Conservation (phyloP, 2,888 invertebrate genomes). For the Athalia cordata region DNA sequence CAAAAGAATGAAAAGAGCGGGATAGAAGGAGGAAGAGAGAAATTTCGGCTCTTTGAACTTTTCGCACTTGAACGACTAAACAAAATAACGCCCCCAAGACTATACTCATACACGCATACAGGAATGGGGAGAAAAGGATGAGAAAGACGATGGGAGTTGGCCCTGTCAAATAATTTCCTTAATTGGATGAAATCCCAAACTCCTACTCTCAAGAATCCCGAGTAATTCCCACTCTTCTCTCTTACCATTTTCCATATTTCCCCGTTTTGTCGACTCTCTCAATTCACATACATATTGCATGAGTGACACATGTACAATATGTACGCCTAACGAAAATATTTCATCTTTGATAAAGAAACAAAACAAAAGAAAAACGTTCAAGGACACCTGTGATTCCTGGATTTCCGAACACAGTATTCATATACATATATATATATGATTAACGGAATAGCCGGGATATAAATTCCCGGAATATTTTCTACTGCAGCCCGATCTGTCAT, state of each 20-base stretch:
- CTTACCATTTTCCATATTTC: neutral
- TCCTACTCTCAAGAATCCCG: neutral
- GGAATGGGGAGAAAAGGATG: neutral
- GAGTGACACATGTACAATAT: too few relatives aligned
- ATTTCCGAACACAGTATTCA: too few relatives aligned
- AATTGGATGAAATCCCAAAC: constrained; percentile 36
- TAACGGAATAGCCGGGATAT: too few relatives aligned
- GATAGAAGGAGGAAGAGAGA: too few relatives aligned
- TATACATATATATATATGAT: too few relatives aligned
- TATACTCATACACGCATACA: neutral
- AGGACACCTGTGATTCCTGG: too few relatives aligned
- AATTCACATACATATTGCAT: neutral
- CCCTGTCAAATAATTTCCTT: constrained; percentile 21
- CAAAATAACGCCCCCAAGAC: neutral
- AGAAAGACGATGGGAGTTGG: too few relatives aligned
- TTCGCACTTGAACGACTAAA: constrained; percentile 25
- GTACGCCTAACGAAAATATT: too few relatives aligned
- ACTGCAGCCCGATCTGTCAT: too few relatives aligned
- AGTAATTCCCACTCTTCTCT: neutral
- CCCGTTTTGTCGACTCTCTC: neutral
- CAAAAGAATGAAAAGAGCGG: neutral
- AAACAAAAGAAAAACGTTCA: too few relatives aligned
- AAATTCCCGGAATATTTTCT: too few relatives aligned
- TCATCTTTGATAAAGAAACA: too few relatives aligned
- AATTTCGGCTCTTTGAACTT: constrained; percentile 28